Evolutionary conservation across 2,888 invertebrate species (phyloP).

Genomic region (Eupelmus urozonus): DNA sequence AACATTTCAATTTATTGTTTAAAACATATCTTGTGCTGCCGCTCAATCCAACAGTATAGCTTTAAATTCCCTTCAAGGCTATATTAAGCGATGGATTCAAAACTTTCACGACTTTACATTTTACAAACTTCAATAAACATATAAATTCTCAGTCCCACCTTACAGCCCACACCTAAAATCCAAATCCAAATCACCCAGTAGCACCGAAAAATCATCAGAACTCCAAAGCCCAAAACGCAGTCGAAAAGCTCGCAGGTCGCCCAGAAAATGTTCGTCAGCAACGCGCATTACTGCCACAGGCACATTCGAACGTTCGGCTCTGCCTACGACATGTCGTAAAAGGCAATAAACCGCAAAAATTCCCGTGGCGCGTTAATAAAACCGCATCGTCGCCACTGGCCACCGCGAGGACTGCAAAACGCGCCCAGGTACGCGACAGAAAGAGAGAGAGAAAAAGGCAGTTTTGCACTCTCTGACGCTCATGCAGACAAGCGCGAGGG

Average conservation of each 20-base stretch:
- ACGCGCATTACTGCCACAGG: not conserved
- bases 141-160: no score
- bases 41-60: no score
- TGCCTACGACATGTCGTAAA: conserved; percentile 60
- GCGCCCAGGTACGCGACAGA: conserved; percentile 42
- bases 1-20: no score
- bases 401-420: not conserved
- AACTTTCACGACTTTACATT: no score
- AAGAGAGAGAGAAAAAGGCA: conserved; percentile 17
- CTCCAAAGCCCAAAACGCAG: no score
- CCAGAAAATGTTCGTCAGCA: no score
- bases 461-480: not conserved
- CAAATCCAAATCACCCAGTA: no score
- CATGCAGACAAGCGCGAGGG: not conserved
- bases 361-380: conserved; percentile 66
- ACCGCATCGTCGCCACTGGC: conserved; percentile 64
- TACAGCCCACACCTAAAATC: no score
- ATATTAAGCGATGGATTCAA: no score
- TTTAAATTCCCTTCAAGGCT: no score
- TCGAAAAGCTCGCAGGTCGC: not conserved
- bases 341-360: conserved; percentile 68
- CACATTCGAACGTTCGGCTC: not conserved
- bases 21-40: no score
- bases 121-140: no score
- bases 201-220: not conserved